A percentile compares a stretch with the other conserved stretches of the same genome.
Conservation (phyloP, 2,113 vertebrate genomes). For the Canis aureus region DNA sequence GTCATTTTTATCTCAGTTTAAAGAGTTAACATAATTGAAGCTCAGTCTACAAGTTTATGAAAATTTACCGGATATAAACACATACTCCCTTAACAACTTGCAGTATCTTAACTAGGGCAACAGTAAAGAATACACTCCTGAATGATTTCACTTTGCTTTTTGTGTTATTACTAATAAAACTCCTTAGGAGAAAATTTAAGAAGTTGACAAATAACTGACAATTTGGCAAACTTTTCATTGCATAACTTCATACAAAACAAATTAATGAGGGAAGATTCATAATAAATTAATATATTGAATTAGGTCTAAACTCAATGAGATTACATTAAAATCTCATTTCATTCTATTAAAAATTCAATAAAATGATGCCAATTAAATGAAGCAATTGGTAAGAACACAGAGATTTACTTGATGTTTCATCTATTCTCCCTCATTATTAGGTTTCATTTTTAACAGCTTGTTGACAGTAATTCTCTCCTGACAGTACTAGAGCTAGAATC, state of each 20-base stretch:
- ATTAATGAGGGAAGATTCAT: conserved; percentile 83
- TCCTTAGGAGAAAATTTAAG: conserved; percentile 15
- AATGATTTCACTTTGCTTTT: not conserved
- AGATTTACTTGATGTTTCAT: conserved; percentile 82
- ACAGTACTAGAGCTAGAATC: conserved; percentile 68
- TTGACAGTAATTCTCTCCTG: conserved; percentile 77
- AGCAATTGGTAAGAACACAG: conserved; percentile 82
- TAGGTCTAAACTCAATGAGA: conserved; percentile 83
- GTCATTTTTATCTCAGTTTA: not conserved
- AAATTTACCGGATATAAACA: not conserved
- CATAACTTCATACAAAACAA: conserved; percentile 77
- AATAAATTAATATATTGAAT: conserved; percentile 88
- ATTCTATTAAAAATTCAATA: conserved; percentile 88
- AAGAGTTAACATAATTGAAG: not conserved
- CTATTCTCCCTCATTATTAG: conserved; percentile 79
- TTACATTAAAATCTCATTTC: conserved; percentile 89
- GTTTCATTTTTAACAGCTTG: conserved; percentile 86
- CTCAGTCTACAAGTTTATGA: not conserved
- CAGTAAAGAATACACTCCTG: conserved; percentile 25
- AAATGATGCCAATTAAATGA: conserved; percentile 86
- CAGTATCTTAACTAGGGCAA: conserved; percentile 49
- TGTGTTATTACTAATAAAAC: not conserved
- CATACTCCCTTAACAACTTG: conserved; percentile 40
- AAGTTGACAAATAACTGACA: conserved; percentile 71
- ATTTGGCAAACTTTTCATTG: conserved; percentile 70